These are phyloP conservation scores for Chloroclystis v-ata DNA, from an alignment of 2,888 invertebrate genomes.

Conservation along the genomic window DNA sequence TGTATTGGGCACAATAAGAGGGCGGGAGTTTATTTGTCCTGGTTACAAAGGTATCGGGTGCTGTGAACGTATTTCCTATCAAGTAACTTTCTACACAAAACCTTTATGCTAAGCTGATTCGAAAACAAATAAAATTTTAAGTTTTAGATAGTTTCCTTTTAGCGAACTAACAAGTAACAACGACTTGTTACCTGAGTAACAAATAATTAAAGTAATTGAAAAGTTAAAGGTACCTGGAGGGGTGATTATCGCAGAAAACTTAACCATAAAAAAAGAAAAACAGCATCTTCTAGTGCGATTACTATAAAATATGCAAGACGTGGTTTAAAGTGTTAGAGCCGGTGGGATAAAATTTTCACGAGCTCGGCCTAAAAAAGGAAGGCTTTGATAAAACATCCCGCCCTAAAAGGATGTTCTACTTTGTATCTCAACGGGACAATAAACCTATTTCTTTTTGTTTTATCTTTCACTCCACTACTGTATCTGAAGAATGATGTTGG, in stretches of 20 bases:
- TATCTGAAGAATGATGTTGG: constrained; percentile 31
- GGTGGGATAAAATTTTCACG: constrained; percentile 51
- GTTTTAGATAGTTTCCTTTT: no score
- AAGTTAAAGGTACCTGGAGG: neutral
- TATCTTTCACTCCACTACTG: constrained; percentile 45
- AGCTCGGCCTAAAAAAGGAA: constrained; percentile 33
- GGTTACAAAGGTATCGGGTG: no score
- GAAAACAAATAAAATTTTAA: no score
- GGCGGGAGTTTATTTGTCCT: no score
- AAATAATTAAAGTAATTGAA: neutral
- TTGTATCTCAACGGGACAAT: constrained; percentile 52
- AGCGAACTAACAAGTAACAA: no score
- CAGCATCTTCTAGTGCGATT: constrained; percentile 37
- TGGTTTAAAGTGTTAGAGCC: constrained; percentile 42
- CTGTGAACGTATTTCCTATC: no score
- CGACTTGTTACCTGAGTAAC: neutral
- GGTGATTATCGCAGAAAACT: constrained; percentile 11
- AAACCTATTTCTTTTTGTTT: constrained; percentile 58
- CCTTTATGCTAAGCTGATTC: no score
- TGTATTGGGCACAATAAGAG: neutral
- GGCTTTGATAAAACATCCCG: constrained; percentile 54
- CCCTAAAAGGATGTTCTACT: constrained; percentile 52
- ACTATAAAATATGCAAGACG: constrained; percentile 41
- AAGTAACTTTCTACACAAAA: no score
- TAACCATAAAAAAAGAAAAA: constrained; percentile 29